These are phyloP conservation scores for Bombus pascuorum DNA, from an alignment of 1,140 invertebrate species.

Conservation along the genomic window DNA sequence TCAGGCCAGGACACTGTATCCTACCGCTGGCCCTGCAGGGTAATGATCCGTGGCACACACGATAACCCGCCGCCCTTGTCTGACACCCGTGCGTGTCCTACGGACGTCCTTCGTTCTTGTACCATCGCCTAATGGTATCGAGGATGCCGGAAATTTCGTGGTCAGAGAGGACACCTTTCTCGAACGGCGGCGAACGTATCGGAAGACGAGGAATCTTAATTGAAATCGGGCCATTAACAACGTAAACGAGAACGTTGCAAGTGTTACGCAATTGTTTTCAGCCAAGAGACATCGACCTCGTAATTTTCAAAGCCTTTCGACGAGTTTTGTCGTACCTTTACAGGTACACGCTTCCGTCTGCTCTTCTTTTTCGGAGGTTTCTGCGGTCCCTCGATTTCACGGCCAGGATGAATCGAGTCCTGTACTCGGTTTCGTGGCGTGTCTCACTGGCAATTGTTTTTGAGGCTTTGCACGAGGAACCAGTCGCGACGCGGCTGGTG, in stretches of 20 bases:
- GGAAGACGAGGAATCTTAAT: constrained; percentile 6
- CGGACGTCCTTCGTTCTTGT: constrained; percentile 58
- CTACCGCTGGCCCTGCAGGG: constrained; percentile 66
- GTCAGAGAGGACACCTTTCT: constrained; percentile 18
- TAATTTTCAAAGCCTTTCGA: not conserved
- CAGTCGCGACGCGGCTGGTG: constrained; percentile 58
- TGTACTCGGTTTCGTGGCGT: constrained; percentile 23
- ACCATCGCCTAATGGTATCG: constrained; percentile 58
- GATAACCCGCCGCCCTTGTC: constrained; percentile 72
- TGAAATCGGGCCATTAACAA: constrained; percentile 1
- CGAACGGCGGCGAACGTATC: not conserved
- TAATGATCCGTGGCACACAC: constrained; percentile 79
- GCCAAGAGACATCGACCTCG: not conserved
- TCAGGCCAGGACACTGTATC: constrained; percentile 58
- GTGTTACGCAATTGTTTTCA: not conserved
- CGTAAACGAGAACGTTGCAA: not conserved
- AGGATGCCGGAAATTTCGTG: constrained; percentile 63
- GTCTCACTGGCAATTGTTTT: constrained; percentile 57
- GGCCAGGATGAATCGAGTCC: constrained; percentile 1
- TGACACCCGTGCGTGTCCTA: constrained; percentile 45
- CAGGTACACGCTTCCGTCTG: not conserved
- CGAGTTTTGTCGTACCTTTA: not conserved
- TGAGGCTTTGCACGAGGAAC: constrained; percentile 55
- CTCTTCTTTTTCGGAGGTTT: not conserved
- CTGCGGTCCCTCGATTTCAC: constrained; percentile 46